phyloP scores from a whole-genome alignment of 2,797 vertebrate species.

The Lagodon rhomboides region DNA sequence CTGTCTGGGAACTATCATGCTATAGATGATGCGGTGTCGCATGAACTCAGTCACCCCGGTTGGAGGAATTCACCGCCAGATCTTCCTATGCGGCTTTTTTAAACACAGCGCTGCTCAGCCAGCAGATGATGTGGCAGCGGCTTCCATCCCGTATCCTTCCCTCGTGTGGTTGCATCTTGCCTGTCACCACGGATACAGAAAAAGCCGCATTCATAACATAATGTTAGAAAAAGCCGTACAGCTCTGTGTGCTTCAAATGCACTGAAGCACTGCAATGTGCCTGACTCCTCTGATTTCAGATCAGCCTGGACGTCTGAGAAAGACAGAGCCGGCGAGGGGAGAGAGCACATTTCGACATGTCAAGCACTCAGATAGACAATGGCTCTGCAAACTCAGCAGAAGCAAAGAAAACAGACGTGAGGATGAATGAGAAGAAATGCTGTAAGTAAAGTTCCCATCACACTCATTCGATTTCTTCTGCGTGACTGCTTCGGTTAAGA shows the following conservation, averaged over 20 bases:
- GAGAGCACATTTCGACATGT: conserved; percentile 70
- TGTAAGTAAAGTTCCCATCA: conserved; percentile 76
- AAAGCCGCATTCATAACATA: neutral
- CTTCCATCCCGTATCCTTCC: conserved; percentile 1
- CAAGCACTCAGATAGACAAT: conserved; percentile 66
- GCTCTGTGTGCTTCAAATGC: neutral
- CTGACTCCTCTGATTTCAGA: conserved; percentile 53
- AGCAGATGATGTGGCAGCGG: conserved; percentile 58
- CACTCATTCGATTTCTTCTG: conserved; percentile 38
- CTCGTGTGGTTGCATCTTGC: neutral
- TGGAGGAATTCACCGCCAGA: neutral
- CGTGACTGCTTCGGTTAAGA: conserved; percentile 4
- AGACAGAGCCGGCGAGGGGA: neutral
- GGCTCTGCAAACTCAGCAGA: conserved; percentile 73
- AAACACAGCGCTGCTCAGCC: neutral
- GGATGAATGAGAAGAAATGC: conserved; percentile 85
- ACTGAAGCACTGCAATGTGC: neutral
- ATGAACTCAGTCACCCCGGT: conserved; percentile 20
- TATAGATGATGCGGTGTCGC: neutral
- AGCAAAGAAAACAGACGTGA: conserved; percentile 78
- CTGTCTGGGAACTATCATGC: too few species aligned
- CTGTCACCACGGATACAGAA: conserved; percentile 30
- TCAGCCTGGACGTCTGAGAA: conserved; percentile 36
- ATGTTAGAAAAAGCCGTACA: neutral
- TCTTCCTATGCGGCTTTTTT: conserved; percentile 16